Evolutionary conservation across 2,888 invertebrate species (phyloP).

Genomic region (Nowickia ferox): DNA sequence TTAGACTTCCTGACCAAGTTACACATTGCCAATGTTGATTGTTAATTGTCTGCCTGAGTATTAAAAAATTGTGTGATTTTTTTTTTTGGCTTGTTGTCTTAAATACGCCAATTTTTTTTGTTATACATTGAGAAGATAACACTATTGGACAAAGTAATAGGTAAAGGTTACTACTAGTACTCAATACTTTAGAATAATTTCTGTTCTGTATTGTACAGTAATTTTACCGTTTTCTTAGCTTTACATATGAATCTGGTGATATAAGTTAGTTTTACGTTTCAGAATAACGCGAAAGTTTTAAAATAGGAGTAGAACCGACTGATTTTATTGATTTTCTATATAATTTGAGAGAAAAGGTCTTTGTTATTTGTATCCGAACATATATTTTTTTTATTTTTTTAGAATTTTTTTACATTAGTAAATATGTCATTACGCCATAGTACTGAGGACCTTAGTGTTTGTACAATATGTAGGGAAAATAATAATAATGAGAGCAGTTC

Average conservation of each 20-base stretch:
- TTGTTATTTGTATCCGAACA: too few species aligned
- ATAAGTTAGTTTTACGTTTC: not conserved
- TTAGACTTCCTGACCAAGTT: not conserved
- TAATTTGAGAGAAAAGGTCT: not conserved
- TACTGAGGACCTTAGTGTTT: too few species aligned
- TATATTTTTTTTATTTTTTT: too few species aligned
- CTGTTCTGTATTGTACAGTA: not conserved
- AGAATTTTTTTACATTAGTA: too few species aligned
- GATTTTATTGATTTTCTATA: not conserved
- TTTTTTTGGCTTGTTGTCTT: not conserved
- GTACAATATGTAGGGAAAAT: too few species aligned
- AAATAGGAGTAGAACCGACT: not conserved
- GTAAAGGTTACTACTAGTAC: not conserved
- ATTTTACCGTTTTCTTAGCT: not conserved
- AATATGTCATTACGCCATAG: too few species aligned
- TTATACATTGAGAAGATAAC: not conserved
- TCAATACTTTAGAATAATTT: not conserved
- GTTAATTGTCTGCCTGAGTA: too few species aligned
- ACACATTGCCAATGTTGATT: not conserved
- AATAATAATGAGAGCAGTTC: too few species aligned
- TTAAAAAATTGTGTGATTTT: too few species aligned
- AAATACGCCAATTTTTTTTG: not conserved
- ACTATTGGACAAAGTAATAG: not conserved
- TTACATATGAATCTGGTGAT: not conserved
- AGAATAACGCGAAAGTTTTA: not conserved